phyloP scores from a whole-genome alignment of 2,888 invertebrate genomes.

The Hirudinaria manillensis region DNA sequence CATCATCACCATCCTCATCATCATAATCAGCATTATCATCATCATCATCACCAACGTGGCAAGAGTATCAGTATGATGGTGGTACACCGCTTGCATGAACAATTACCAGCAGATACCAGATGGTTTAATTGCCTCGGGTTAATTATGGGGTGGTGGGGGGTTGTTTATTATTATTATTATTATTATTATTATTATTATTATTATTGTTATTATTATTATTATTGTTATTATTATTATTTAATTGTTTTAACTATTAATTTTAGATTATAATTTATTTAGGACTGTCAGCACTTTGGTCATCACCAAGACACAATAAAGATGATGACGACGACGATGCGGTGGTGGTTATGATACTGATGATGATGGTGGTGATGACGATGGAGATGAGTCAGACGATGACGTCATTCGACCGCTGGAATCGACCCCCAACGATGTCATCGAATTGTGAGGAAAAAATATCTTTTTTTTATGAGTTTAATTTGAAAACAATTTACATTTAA shows the following conservation, averaged over 20 bases:
- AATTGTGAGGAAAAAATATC: not conserved
- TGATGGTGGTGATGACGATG: constrained; percentile 22
- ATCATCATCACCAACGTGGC: not conserved
- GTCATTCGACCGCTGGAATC: not conserved
- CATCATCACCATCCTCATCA: constrained; percentile 18
- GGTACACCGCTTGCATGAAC: too few species aligned
- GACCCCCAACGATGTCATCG: not conserved
- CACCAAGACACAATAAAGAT: not conserved
- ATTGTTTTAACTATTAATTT: too few species aligned
- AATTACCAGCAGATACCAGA: too few species aligned
- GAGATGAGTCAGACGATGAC: not conserved
- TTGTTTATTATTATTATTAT: constrained; percentile 18
- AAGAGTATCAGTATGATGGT: too few species aligned
- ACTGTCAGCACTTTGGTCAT: too few species aligned
- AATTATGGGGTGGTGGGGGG: too few species aligned
- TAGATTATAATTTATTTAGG: too few species aligned
- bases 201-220: not conserved
- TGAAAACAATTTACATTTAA: too few species aligned
- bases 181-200: constrained; percentile 10
- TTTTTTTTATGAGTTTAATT: constrained; percentile 2
- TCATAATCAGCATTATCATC: constrained; percentile 23
- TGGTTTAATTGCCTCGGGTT: too few species aligned
- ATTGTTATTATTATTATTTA: too few species aligned
- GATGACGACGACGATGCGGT: constrained; percentile 21
- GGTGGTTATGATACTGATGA: constrained; percentile 16